Evolutionary conservation across 1,140 invertebrate species (phyloP).

Genomic region (Pogonus chalceus): DNA sequence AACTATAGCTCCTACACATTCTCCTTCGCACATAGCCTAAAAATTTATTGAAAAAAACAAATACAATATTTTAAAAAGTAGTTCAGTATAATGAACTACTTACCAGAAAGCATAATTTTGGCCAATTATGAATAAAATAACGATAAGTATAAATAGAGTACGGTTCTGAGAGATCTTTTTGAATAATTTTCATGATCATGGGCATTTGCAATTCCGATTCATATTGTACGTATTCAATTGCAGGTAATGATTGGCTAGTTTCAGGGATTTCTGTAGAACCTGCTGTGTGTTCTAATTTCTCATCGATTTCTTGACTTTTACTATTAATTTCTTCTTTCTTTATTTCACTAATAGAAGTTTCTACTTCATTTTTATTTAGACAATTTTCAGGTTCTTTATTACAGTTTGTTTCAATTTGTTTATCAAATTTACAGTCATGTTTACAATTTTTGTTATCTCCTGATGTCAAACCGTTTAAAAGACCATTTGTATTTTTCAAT

Average conservation of each 20-base stretch:
- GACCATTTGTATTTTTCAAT: slow-evolving; percentile 21
- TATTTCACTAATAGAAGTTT: slow-evolving; percentile 8
- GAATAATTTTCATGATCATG: slow-evolving; percentile 95
- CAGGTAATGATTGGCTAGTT: slow-evolving; percentile 10
- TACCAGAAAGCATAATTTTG: slow-evolving; percentile 94
- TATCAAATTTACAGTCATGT: slow-evolving; percentile 8
- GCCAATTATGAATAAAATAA: slow-evolving; percentile 99
- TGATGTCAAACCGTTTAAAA: slow-evolving; percentile 21
- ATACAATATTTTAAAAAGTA: background rate
- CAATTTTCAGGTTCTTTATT: background rate
- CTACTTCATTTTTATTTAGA: slow-evolving; percentile 7
- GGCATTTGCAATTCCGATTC: slow-evolving; percentile 86
- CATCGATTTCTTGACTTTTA: slow-evolving; percentile 5
- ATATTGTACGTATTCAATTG: slow-evolving; percentile 64
- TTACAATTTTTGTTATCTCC: slow-evolving; percentile 5
- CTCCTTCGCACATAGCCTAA: slow-evolving; percentile 68
- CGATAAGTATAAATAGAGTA: slow-evolving; percentile 99
- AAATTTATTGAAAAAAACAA: slow-evolving; percentile 15
- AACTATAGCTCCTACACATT: slow-evolving; percentile 94
- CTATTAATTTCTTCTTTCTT: slow-evolving; percentile 1
- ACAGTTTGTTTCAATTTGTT: slow-evolving; percentile 1
- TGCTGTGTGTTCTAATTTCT: background rate
- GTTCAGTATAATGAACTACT: slow-evolving; percentile 31
- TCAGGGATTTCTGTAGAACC: background rate
- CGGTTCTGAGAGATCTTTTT: slow-evolving; percentile 97